Conservation (phyloP, 2,888 invertebrate species). For the Gonocerus acuteangulatus region DNA sequence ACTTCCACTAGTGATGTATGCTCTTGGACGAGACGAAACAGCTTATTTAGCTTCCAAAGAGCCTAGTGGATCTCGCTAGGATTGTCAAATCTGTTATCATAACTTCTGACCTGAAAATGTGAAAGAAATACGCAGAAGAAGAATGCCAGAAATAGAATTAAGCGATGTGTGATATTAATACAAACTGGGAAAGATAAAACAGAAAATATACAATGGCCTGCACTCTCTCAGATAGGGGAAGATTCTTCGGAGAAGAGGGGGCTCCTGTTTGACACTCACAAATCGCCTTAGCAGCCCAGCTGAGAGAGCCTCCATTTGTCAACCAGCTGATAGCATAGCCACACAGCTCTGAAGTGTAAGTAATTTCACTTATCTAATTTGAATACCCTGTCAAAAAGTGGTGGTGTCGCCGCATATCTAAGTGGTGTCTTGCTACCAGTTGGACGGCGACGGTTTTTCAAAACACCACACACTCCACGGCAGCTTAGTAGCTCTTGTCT, state of each 20-base stretch:
- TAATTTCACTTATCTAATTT: constrained; percentile 21
- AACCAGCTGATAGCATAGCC: neutral
- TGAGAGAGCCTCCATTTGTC: constrained; percentile 3
- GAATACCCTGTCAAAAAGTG: constrained; percentile 16
- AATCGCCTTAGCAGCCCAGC: neutral
- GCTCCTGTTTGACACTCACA: constrained; percentile 15
- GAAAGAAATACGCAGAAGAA: too few species aligned
- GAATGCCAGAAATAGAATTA: neutral
- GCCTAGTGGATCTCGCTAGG: too few species aligned
- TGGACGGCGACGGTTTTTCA: neutral
- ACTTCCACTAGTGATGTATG: too few species aligned
- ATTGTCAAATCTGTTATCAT: too few species aligned
- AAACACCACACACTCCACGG: neutral
- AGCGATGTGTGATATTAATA: neutral
- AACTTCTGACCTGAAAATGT: too few species aligned
- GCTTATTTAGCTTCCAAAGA: too few species aligned
- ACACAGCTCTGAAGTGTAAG: neutral
- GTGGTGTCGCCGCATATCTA: constrained; percentile 5
- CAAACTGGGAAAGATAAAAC: constrained; percentile 3
- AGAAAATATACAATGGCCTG: neutral
- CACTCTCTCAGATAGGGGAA: too few species aligned
- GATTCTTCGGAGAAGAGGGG: neutral
- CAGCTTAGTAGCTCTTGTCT: too few species aligned
- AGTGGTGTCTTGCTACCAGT: constrained; percentile 9
- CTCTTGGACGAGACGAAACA: too few species aligned